A percentile compares a stretch with the other conserved stretches of the same genome.
These are phyloP conservation scores for Takifugu ocellatus DNA, from an alignment of 2,797 vertebrate species.

Conservation along the genomic window DNA sequence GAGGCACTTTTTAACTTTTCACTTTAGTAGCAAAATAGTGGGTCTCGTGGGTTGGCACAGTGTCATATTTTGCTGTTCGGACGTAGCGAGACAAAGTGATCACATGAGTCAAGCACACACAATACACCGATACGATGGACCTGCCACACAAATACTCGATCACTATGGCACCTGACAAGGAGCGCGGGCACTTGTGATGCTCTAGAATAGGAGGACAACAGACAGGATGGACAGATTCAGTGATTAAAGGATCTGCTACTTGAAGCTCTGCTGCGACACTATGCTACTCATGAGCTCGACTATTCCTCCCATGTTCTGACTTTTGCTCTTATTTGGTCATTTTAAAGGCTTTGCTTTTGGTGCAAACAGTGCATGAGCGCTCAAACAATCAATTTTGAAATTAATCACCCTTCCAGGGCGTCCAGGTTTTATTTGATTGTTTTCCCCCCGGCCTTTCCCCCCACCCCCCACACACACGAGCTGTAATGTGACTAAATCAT, in stretches of 20 bases:
- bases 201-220: slow-evolving; percentile 45
- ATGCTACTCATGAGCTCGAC: slow-evolving; percentile 18
- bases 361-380: slow-evolving; percentile 62
- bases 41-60: slow-evolving; percentile 49
- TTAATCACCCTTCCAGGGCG: slow-evolving; percentile 8
- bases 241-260: slow-evolving; percentile 39
- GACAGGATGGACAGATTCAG: slow-evolving; percentile 42
- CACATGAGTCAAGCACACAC: slow-evolving; percentile 17
- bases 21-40: slow-evolving; percentile 18
- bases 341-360: slow-evolving; percentile 57
- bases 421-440: slow-evolving; percentile 55
- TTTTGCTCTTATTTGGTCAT: slow-evolving; percentile 26
- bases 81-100: slow-evolving; percentile 16
- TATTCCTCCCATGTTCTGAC: slow-evolving; percentile 11
- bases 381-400: slow-evolving; percentile 32
- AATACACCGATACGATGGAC: slow-evolving; percentile 21
- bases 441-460: slow-evolving; percentile 27
- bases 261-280: slow-evolving; percentile 24
- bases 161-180: slow-evolving; percentile 39
- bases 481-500: slow-evolving; percentile 10
- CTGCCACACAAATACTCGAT: slow-evolving; percentile 17
- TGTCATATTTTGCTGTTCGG: slow-evolving; percentile 36
- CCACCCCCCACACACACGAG: slow-evolving; percentile 14
- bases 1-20: slow-evolving; percentile 61
- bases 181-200: slow-evolving; percentile 52